A percentile compares a stretch with the other conserved stretches of the same genome.
These are phyloP conservation scores for Eucriotettix oculatus DNA, from an alignment of 2,888 invertebrate species.

Conservation along the genomic window DNA sequence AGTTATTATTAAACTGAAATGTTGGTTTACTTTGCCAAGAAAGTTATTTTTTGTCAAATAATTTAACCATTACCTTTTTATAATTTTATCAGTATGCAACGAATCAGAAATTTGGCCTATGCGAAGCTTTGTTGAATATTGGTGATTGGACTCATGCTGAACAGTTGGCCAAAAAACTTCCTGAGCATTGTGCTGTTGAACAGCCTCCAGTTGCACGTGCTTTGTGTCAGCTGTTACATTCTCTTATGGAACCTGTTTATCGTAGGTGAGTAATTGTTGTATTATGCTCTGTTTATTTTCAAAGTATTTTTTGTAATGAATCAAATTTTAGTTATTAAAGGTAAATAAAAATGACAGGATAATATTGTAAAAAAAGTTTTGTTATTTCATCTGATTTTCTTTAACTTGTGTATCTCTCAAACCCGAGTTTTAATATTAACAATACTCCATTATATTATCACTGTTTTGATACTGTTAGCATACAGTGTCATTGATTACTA, in stretches of 20 bases:
- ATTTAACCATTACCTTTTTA: conserved; percentile 16
- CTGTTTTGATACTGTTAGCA: too few relatives aligned
- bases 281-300: too few relatives aligned
- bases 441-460: too few relatives aligned
- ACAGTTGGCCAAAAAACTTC: conserved; percentile 62
- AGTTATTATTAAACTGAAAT: not conserved
- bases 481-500: too few relatives aligned
- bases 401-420: too few relatives aligned
- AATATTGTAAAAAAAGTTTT: too few relatives aligned
- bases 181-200: conserved; percentile 61
- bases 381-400: too few relatives aligned
- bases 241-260: conserved; percentile 75
- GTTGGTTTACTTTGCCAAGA: not conserved
- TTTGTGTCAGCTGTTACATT: conserved; percentile 63
- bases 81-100: conserved; percentile 27
- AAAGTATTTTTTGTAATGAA: too few relatives aligned
- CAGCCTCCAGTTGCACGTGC: conserved; percentile 63
- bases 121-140: conserved; percentile 71
- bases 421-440: too few relatives aligned
- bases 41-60: too few relatives aligned
- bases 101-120: conserved; percentile 89
- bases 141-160: conserved; percentile 85
- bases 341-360: too few relatives aligned
- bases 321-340: too few relatives aligned
- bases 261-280: conserved; percentile 38